These are phyloP conservation scores for Trichonephila clavipes DNA, from an alignment of 1,140 invertebrate species.

Conservation along the genomic window DNA sequence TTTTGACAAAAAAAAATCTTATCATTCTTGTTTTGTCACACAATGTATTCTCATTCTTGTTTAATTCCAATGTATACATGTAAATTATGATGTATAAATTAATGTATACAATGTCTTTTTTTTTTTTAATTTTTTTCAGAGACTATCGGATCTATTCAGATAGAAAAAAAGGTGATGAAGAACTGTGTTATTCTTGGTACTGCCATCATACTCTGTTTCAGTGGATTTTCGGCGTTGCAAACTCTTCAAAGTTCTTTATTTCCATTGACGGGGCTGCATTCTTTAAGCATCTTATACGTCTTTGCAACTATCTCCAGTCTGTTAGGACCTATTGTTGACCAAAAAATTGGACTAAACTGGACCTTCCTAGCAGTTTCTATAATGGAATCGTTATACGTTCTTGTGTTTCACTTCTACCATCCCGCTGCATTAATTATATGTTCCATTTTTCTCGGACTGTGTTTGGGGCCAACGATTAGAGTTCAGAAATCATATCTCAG, in stretches of 20 bases:
- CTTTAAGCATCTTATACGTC: slow-evolving; percentile 68
- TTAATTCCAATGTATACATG: no score
- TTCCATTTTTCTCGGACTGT: slow-evolving; percentile 66
- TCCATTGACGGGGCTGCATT: slow-evolving; percentile 51
- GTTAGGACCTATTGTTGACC: slow-evolving; percentile 74
- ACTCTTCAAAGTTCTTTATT: slow-evolving; percentile 77
- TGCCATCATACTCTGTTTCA: slow-evolving; percentile 68
- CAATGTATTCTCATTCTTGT: no score
- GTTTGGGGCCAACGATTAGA: slow-evolving; percentile 65
- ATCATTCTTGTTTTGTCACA: no score
- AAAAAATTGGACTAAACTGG: slow-evolving; percentile 74
- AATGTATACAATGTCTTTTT: not conserved
- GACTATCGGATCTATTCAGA: slow-evolving; percentile 39
- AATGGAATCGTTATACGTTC: slow-evolving; percentile 56
- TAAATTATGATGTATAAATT: not conserved
- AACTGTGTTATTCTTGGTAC: slow-evolving; percentile 77
- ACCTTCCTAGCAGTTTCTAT: slow-evolving; percentile 51
- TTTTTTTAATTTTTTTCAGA: slow-evolving; percentile 23
- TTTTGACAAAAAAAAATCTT: no score
- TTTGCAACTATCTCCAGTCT: slow-evolving; percentile 71
- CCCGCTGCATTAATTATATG: slow-evolving; percentile 41
- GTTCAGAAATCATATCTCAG: slow-evolving; percentile 75
- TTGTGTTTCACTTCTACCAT: slow-evolving; percentile 73
- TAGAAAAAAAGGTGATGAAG: slow-evolving; percentile 68
- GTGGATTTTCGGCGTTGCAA: slow-evolving; percentile 72